Evolutionary conservation across 1,140 invertebrate species (phyloP).

Genomic region (Euwallacea fornicatus): DNA sequence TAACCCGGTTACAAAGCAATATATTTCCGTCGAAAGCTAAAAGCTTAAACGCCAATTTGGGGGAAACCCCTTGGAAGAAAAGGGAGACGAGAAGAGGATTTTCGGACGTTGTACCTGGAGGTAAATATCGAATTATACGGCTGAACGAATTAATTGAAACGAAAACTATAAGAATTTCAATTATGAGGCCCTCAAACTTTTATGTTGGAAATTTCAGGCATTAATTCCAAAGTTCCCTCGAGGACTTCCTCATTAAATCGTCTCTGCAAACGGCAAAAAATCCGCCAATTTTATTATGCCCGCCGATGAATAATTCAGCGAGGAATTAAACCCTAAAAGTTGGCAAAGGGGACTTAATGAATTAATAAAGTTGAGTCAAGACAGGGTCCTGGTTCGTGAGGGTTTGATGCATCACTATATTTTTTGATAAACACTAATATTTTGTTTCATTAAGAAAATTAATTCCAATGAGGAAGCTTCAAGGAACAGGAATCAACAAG

Average conservation of each 20-base stretch:
- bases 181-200: conserved; percentile 9
- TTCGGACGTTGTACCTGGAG: no score
- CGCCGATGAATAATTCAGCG: conserved; percentile 41
- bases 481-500: conserved; percentile 12
- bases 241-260: conserved; percentile 37
- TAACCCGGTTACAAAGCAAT: conserved; percentile 37
- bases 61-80: conserved; percentile 4
- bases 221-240: conserved; percentile 22
- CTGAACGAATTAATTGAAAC: not conserved
- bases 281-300: conserved; percentile 37
- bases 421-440: conserved; percentile 1
- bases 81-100: no score
- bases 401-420: conserved; percentile 1
- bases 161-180: conserved; percentile 10
- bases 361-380: conserved; percentile 40
- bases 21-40: conserved; percentile 27
- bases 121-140: no score
- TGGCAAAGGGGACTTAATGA: conserved; percentile 42
- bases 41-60: conserved; percentile 32
- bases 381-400: not conserved
- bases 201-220: conserved; percentile 7
- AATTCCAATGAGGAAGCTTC: conserved; percentile 7
- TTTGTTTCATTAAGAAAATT: not conserved
- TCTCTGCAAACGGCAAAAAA: conserved; percentile 38
- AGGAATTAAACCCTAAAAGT: conserved; percentile 37